Percentiles rank a stretch among this genome's conserved stretches.
Conservation (phyloP, 92 coral and sea anemone genomes). For the Bergia puertoricense region DNA sequence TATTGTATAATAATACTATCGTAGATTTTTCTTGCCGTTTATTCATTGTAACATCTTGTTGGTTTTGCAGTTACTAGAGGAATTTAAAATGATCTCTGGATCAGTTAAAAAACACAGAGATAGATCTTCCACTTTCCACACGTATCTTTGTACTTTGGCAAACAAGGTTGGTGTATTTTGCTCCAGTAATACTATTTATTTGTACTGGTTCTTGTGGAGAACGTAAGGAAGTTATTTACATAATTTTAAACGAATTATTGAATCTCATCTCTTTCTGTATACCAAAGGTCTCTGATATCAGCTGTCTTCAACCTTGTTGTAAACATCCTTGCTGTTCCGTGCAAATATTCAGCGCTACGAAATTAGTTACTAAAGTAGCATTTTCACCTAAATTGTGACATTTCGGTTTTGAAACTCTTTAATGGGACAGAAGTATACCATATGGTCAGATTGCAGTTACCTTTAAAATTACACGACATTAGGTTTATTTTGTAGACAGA, state of each 20-base stretch:
- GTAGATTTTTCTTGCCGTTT: not conserved
- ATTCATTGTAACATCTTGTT: not conserved
- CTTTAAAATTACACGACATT: too few relatives aligned
- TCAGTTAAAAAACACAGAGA: slow-evolving; percentile 65
- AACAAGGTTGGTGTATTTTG: slow-evolving; percentile 63
- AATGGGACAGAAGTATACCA: too few relatives aligned
- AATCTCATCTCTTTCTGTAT: not conserved
- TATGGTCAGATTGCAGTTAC: too few relatives aligned
- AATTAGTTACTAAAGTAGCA: too few relatives aligned
- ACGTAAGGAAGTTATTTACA: not conserved
- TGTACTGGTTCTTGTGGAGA: not conserved
- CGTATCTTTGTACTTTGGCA: slow-evolving; percentile 73
- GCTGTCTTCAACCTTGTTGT: too few relatives aligned
- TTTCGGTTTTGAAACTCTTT: too few relatives aligned
- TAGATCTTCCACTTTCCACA: slow-evolving; percentile 67
- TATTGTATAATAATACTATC: not conserved
- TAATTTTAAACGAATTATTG: not conserved
- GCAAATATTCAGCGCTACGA: too few relatives aligned
- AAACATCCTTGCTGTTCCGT: not conserved
- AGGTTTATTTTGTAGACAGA: too few relatives aligned
- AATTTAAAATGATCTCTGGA: slow-evolving; percentile 66
- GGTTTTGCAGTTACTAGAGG: slow-evolving; percentile 71
- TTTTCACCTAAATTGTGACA: too few relatives aligned
- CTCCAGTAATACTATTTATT: not conserved
- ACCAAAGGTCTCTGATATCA: too few relatives aligned